A percentile compares a stretch with the other conserved stretches of the same genome.
Conservation (phyloP, 2,797 vertebrate genomes). For the Myiotriccus ornatus region DNA sequence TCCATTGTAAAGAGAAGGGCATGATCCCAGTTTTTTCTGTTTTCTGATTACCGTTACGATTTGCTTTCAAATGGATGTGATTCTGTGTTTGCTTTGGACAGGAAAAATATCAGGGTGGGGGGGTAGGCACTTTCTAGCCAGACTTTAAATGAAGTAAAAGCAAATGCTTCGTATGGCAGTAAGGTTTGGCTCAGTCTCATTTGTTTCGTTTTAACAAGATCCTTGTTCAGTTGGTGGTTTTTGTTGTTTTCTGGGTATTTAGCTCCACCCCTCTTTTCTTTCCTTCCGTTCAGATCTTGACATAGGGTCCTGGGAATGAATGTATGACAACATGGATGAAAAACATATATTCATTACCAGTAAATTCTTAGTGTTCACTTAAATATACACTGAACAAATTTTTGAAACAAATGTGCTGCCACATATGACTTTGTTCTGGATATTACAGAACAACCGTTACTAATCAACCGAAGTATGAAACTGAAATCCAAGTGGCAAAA, state of each 20-base stretch:
- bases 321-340: background rate
- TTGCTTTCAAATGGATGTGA: background rate
- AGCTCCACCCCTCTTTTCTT: background rate
- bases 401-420: background rate
- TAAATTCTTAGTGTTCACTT: background rate
- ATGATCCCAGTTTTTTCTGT: background rate
- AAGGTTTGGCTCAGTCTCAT: background rate
- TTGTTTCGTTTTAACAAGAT: slow-evolving; percentile 13
- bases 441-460: background rate
- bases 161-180: background rate
- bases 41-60: background rate
- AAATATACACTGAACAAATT: background rate
- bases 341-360: background rate
- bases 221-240: background rate
- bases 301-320: background rate
- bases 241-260: background rate
- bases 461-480: background rate
- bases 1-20: background rate
- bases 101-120: background rate
- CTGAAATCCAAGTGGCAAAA: background rate
- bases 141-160: background rate
- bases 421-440: background rate
- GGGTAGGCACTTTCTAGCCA: background rate
- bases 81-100: background rate
- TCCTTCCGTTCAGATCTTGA: background rate